A percentile compares a stretch with the other conserved stretches of the same genome.
These are phyloP conservation scores for Phorcus lineatus DNA, from an alignment of 2,888 invertebrate species.

Conservation along the genomic window DNA sequence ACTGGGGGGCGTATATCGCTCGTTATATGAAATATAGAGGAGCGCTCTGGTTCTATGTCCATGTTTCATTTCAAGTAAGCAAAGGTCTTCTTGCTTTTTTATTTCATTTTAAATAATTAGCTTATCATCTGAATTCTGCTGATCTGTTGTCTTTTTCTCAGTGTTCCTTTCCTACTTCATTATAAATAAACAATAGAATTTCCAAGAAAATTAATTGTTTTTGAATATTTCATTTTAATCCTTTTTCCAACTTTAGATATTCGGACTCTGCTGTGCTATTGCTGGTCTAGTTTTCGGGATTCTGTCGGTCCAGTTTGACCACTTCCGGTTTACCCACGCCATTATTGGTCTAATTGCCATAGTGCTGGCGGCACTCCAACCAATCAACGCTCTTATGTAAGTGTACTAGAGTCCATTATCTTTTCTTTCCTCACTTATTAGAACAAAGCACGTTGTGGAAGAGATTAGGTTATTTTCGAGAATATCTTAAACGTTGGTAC, in stretches of 20 bases:
- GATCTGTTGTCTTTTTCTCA: too few relatives aligned
- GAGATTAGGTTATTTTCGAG: too few relatives aligned
- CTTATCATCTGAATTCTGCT: too few relatives aligned
- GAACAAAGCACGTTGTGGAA: too few relatives aligned
- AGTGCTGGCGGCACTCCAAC: constrained; percentile 48
- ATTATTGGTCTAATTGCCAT: constrained; percentile 50
- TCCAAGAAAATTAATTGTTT: too few relatives aligned
- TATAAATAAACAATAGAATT: too few relatives aligned
- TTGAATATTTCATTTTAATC: too few relatives aligned
- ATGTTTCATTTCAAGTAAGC: constrained; percentile 50
- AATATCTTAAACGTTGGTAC: not conserved
- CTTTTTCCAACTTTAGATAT: too few relatives aligned
- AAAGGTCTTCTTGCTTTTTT: too few relatives aligned
- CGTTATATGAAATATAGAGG: constrained; percentile 43
- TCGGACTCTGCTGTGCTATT: constrained; percentile 45
- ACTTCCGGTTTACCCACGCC: constrained; percentile 50
- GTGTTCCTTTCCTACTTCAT: too few relatives aligned
- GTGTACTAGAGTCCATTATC: not conserved
- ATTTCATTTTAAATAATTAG: too few relatives aligned
- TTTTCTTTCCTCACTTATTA: not conserved
- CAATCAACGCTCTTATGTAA: constrained; percentile 51
- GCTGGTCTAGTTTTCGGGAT: constrained; percentile 49
- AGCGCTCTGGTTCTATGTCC: constrained; percentile 48
- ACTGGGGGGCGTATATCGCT: constrained; percentile 54
- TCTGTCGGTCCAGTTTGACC: constrained; percentile 48